Evolutionary conservation across 2,888 invertebrate genomes (phyloP).

Genomic region (Auanema sp.): DNA sequence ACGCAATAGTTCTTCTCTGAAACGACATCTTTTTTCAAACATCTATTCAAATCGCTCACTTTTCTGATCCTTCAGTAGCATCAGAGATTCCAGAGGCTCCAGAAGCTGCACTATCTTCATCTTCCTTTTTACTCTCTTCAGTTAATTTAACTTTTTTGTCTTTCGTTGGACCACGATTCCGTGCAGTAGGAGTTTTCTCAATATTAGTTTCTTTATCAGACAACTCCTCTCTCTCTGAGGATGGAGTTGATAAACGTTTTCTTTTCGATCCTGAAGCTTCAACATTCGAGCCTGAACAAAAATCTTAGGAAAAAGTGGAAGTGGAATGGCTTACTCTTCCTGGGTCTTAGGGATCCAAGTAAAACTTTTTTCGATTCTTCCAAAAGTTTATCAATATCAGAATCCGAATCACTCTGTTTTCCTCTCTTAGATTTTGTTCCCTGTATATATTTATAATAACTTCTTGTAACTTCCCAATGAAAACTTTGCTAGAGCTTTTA

Average conservation of each 20-base stretch:
- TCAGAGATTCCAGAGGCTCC: not conserved
- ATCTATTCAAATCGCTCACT: too few species aligned
- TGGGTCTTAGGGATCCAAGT: too few species aligned
- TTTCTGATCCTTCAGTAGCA: not conserved
- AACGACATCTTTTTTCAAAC: too few species aligned
- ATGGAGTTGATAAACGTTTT: constrained; percentile 1
- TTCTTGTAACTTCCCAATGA: too few species aligned
- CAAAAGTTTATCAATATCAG: not conserved
- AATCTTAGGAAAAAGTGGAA: too few species aligned
- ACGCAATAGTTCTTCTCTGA: not conserved
- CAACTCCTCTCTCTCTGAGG: constrained; percentile 14
- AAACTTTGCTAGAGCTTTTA: too few species aligned
- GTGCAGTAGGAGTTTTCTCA: not conserved
- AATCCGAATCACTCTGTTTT: not conserved
- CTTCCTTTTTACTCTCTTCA: constrained; percentile 5
- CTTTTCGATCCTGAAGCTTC: not conserved
- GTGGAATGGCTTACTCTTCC: too few species aligned
- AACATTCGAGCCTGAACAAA: not conserved
- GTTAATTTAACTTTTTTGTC: too few species aligned
- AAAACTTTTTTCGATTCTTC: too few species aligned
- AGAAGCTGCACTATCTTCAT: constrained; percentile 7
- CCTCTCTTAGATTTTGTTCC: too few species aligned
- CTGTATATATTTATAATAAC: too few species aligned
- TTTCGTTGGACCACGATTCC: too few species aligned
- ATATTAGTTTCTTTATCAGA: constrained; percentile 15